Base-by-base conservation (phyloP, 2,113 vertebrate genomes). In the Pagrus major region DNA sequence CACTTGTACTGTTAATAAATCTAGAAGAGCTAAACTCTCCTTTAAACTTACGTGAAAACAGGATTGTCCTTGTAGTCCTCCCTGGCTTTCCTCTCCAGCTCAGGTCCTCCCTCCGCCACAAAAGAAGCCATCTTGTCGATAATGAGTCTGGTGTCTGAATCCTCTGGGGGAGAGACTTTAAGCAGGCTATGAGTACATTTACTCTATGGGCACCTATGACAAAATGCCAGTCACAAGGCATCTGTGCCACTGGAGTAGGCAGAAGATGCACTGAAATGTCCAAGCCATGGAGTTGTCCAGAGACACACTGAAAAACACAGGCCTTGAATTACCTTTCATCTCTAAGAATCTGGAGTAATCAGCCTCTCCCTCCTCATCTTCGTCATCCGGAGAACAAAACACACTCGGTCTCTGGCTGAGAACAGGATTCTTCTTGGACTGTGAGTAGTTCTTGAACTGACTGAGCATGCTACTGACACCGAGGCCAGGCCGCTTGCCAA, bases 131-230 rank as follows among this genome's bases (percentile, higher is more conserved):
- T 95, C 95, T 99, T 97, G 93, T 99, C 94, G 91, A 97, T 96
- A 92, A 99, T 96, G 79, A 96, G 95, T 75, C 95, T 94, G 87
- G 95, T 95, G 91, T 98, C 97, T 73, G 94, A 87, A 92, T 98
- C 97, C 97, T 98, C 97, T 99, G 98, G 98, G 96, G 98, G 97
- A 95, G 96, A 97, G 95, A 99, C 98, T 99, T 98, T 98, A 98
- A 98, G 97, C 95, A 97, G 93, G 95, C 96, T 96, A 97, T 99
- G 94, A 99, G 97, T 98, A 98, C 94, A 93, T 94, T 95, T 94
- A 93, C 91, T 96, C 93, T 95, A 94, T 84, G 89, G 93, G 93
- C 94, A 96, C 95, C 94, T 92, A 85, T 84, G 89, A 76, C 70
- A 93, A 86, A 80, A 90, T 91, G 83, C 52, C 89, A 89, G 65